phyloP scores from a whole-genome alignment of 2,113 vertebrate genomes.

The Daboia siamensis region DNA sequence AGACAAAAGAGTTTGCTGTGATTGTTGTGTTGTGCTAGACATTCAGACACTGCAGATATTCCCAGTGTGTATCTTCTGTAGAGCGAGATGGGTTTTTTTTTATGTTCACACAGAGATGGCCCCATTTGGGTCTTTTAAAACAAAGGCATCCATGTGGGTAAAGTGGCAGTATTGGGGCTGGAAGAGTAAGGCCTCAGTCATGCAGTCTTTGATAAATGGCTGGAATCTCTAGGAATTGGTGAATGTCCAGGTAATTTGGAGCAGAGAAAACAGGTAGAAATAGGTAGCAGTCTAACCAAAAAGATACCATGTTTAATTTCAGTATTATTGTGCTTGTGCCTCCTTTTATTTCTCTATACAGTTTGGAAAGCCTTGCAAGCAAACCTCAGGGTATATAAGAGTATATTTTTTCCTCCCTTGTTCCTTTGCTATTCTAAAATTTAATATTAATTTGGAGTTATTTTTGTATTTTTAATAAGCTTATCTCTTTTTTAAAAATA shows the following conservation, averaged over 20 bases:
- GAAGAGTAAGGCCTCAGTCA: background rate
- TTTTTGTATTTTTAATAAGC: background rate
- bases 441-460: background rate
- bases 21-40: background rate
- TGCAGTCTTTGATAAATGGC: background rate
- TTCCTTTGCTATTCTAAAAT: background rate
- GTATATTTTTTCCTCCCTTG: background rate
- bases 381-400: background rate
- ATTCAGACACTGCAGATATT: background rate
- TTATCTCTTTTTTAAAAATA: background rate
- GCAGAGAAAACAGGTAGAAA: background rate
- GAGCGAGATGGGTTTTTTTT: background rate
- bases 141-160: background rate
- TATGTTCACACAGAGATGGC: background rate
- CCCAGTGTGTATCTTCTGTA: background rate
- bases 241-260: background rate
- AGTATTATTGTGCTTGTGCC: background rate
- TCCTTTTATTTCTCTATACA: background rate
- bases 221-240: background rate
- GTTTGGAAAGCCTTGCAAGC: background rate
- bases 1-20: background rate
- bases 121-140: background rate
- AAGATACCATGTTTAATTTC: background rate
- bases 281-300: background rate
- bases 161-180: background rate